Base-by-base conservation (phyloP, 1,140 invertebrate species). In the Ylistrum balloti region DNA sequence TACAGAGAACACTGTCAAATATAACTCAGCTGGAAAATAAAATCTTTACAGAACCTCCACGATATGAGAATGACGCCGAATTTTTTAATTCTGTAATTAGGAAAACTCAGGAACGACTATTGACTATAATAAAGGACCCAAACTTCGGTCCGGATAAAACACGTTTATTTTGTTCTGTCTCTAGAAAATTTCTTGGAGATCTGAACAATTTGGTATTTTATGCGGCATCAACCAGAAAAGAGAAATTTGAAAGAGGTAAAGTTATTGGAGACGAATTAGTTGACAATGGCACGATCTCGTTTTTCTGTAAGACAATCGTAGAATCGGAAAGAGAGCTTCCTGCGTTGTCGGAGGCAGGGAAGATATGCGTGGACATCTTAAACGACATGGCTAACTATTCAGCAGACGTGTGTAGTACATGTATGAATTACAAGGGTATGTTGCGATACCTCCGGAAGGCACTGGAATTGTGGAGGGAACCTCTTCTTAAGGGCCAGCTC, bases 361-460 rank as follows among this genome's bases (percentile, higher is more conserved):
- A 74, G 28, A n/a, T 74, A 28, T 74, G 56, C 11, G 56, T 74
- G n/a, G 56, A 74, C 56, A 74, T 74, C 28, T 28, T 74, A 28
- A 74, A 74, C 13, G 56, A 74, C 56, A 74, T 74, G 22, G 56
- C 56, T n/a, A 74, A 74, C n/a, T 74, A 74, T n/a, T 74, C 56
- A n/a, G 56, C 56, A 3, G 56, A 22, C n/a, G 56, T 74, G 22
- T 74, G 56, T 28, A 1, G n/a, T 0, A 28, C n/a, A n/a, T 74
- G 56, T n/a, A 74, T 74, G 56, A n/a, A 74, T 17, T 74, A 74
- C 11, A 74, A 74, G 28, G 56, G 56, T n/a, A 74, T 74, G 56
- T 17, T 74, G n/a, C 22, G 20, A 5, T 74, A 28, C n/a, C n/a
- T 74, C 15, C 22, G 56, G 11, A n/a, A 74, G 56, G 56, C 56